Conservation (phyloP, 2,888 invertebrate genomes). For the Mythimna loreyi region DNA sequence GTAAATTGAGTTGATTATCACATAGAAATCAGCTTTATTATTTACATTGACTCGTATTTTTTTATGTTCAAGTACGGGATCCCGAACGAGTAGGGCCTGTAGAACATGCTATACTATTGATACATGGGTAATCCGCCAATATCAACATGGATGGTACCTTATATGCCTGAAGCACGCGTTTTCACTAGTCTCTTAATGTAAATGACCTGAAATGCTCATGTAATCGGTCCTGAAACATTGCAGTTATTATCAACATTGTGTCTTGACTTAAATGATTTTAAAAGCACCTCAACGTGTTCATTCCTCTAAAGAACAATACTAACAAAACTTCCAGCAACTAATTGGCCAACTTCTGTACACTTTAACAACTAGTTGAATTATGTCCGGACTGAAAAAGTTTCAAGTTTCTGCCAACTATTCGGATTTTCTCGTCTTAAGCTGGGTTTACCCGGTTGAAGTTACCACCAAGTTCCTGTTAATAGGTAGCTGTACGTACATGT, state of each 20-base stretch:
- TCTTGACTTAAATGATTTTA: slow-evolving; percentile 27
- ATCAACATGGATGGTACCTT: neutral
- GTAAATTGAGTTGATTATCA: too few species aligned
- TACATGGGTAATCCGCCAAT: too few species aligned
- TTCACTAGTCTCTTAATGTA: neutral
- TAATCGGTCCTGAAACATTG: neutral
- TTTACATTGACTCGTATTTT: too few species aligned
- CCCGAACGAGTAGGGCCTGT: too few species aligned
- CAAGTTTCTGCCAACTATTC: slow-evolving; percentile 63
- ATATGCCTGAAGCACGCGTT: neutral
- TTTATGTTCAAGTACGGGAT: too few species aligned
- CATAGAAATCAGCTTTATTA: too few species aligned
- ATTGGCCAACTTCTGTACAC: slow-evolving; percentile 83
- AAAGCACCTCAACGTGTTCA: slow-evolving; percentile 56
- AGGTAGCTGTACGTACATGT: neutral
- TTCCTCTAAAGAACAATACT: slow-evolving; percentile 66
- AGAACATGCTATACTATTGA: too few species aligned
- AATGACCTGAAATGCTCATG: neutral
- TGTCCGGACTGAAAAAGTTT: slow-evolving; percentile 70
- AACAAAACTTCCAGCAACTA: slow-evolving; percentile 76
- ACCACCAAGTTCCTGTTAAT: slow-evolving; percentile 14
- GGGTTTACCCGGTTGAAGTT: slow-evolving; percentile 28
- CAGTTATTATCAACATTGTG: neutral
- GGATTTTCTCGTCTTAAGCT: slow-evolving; percentile 54
- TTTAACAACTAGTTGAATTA: slow-evolving; percentile 79